Conservation (phyloP, 53 echinoderm and acorn worm genomes). For the Actinopyga echinites region DNA sequence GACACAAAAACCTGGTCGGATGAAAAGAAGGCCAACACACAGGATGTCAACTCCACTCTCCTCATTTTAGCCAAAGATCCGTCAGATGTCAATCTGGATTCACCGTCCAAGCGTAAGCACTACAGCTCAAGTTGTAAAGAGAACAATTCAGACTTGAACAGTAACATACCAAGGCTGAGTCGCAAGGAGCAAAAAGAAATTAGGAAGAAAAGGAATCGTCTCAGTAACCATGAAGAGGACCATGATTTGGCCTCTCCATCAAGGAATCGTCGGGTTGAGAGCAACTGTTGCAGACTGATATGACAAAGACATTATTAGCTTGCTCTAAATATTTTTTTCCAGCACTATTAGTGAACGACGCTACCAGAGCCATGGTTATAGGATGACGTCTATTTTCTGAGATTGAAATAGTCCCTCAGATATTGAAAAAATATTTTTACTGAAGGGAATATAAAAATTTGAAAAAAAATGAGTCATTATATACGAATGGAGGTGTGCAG, state of each 20-base stretch:
- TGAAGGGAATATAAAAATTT: too few species aligned
- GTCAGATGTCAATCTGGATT: constrained; percentile 85
- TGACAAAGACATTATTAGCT: constrained; percentile 30
- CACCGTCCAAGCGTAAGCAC: constrained; percentile 78
- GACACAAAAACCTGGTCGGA: constrained; percentile 78
- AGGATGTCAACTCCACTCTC: constrained; percentile 43
- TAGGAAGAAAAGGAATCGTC: constrained; percentile 88
- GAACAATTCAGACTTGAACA: constrained; percentile 81
- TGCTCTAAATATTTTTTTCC: too few species aligned
- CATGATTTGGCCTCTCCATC: constrained; percentile 55
- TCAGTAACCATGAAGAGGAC: constrained; percentile 66
- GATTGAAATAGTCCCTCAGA: too few species aligned
- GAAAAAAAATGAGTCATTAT: too few species aligned
- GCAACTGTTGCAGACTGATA: constrained; percentile 90
- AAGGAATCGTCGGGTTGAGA: constrained; percentile 67
- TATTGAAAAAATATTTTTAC: too few species aligned
- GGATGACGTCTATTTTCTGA: too few species aligned
- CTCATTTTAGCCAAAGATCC: constrained; percentile 40
- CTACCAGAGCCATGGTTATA: too few species aligned
- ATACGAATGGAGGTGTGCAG: too few species aligned
- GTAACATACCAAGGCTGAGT: constrained; percentile 58
- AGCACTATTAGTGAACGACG: too few species aligned
- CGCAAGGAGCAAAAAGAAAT: constrained; percentile 72
- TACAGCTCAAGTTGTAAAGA: constrained; percentile 71
- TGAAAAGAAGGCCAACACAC: constrained; percentile 69